A percentile compares a stretch with the other conserved stretches of the same genome.
Evolutionary conservation across 1,140 invertebrate genomes (phyloP).

Genomic region (Drosophila littoralis): DNA sequence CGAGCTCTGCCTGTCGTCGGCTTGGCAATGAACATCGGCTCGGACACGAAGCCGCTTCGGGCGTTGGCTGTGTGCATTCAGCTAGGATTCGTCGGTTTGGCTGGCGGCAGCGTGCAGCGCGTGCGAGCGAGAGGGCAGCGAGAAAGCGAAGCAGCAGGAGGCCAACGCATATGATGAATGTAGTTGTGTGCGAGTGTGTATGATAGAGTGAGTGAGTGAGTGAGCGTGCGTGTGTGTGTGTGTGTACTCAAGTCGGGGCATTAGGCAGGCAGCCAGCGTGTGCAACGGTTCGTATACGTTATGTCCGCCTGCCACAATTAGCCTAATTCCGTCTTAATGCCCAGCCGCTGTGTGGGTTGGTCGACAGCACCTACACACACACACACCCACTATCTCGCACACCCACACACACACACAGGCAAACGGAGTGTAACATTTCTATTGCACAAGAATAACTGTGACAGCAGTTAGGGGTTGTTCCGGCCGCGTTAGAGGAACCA

Average conservation of each 20-base stretch:
- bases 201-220: conserved; percentile 1
- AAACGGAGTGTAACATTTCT: conserved; percentile 39
- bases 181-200: not conserved
- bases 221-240: not conserved
- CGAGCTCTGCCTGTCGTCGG: conserved; percentile 49
- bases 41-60: conserved; percentile 32
- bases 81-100: conserved; percentile 61
- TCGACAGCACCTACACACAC: conserved; percentile 69
- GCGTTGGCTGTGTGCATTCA: conserved; percentile 39
- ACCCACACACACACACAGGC: conserved; percentile 11
- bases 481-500: conserved; percentile 61
- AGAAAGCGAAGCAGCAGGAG: conserved; percentile 9
- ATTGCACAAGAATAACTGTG: conserved; percentile 55
- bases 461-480: conserved; percentile 72
- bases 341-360: conserved; percentile 64
- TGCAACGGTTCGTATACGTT: conserved; percentile 37
- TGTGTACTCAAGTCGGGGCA: conserved; percentile 9
- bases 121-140: conserved; percentile 47
- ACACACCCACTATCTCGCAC: conserved; percentile 8
- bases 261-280: conserved; percentile 13
- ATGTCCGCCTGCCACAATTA: conserved; percentile 52
- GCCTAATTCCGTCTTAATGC: conserved; percentile 61
- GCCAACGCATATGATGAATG: conserved; percentile 23
- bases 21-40: conserved; percentile 22
- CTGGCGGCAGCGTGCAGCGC: conserved; percentile 4